phyloP scores from a whole-genome alignment of 2,888 invertebrate species.

The Mimachlamys varia region DNA sequence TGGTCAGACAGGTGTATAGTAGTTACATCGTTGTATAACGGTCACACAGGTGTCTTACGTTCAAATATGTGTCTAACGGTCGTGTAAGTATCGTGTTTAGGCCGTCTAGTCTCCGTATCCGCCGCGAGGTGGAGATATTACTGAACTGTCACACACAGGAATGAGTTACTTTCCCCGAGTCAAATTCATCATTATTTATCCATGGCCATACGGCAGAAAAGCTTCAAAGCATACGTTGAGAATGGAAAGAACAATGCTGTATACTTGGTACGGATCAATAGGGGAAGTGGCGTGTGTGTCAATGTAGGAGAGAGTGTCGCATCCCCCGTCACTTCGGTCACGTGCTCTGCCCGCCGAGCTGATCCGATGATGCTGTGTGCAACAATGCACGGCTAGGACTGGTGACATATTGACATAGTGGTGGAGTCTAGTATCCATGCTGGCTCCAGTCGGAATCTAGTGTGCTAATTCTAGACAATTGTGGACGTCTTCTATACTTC shows the following conservation, averaged over 20 bases:
- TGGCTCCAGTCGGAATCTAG: not conserved
- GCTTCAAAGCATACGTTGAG: not conserved
- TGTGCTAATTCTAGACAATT: not conserved
- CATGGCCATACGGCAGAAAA: not conserved
- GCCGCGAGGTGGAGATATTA: not conserved
- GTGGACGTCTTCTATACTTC: not conserved
- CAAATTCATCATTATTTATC: slow-evolving; percentile 25
- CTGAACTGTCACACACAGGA: not conserved
- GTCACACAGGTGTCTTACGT: too few species aligned
- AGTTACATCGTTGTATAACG: too few species aligned
- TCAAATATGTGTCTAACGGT: not conserved
- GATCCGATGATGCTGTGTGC: not conserved
- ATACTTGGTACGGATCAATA: slow-evolving; percentile 3
- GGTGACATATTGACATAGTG: not conserved
- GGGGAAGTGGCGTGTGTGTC: slow-evolving; percentile 1
- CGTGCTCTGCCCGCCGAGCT: not conserved
- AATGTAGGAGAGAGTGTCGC: not conserved
- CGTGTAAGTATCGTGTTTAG: too few species aligned
- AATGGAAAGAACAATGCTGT: slow-evolving; percentile 20
- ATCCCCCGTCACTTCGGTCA: not conserved
- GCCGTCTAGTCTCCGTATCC: not conserved
- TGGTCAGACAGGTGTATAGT: too few species aligned
- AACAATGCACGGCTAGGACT: not conserved
- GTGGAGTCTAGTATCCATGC: not conserved
- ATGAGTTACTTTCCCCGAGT: not conserved